Evolutionary conservation across 2,113 vertebrate species (phyloP), one percentile per base, ranked within the genome.

Genomic region (Gila orcuttii): DNA sequence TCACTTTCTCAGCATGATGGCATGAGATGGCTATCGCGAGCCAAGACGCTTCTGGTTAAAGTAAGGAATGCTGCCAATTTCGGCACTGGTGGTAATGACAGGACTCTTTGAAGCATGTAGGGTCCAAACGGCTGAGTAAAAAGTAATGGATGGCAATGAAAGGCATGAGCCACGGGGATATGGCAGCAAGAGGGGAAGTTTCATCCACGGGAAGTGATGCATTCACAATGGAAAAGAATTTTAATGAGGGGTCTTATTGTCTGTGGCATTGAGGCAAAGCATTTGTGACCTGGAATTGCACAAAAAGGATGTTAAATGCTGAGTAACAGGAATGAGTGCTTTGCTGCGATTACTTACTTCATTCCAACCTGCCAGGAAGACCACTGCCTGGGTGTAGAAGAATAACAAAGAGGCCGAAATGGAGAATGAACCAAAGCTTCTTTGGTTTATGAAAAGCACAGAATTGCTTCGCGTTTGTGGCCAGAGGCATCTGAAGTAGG

Each of bases 221-320:
- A 9, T 42, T 86, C 79, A 87, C 76, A 73, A 87, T 79, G 62
- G 79, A 55, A 73, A 89, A 79, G 45, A 82, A 88, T 89, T 89
- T 89, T 89, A 88, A 89, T 89, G 83, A 89, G 84, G 75, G 79
- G 86, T 71, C 50, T 50, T 88, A 57, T 89, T 85, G 83, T 89
- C 59, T 31, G 17, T 78, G 60, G 82, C 39, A 76, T 60, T 84
- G 82, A 84, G 71, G 78, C 60, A 60, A 66, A 79, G 71, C 78
- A 69, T 62, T 86, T 76, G n/a, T 87, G 83, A 57, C 64, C 83
- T 73, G 64, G 28, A 64, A 36, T 79, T 33, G 28, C 73, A 47
- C 78, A 83, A 84, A 88, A 84, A 79, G 21, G 64, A 80, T 86
- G 8, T 80, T 59, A 81, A 69, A 79, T 78, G 77, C 64, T 71